These are phyloP conservation scores for Ctena decussata DNA, from an alignment of 2,888 invertebrate species.

Conservation along the genomic window DNA sequence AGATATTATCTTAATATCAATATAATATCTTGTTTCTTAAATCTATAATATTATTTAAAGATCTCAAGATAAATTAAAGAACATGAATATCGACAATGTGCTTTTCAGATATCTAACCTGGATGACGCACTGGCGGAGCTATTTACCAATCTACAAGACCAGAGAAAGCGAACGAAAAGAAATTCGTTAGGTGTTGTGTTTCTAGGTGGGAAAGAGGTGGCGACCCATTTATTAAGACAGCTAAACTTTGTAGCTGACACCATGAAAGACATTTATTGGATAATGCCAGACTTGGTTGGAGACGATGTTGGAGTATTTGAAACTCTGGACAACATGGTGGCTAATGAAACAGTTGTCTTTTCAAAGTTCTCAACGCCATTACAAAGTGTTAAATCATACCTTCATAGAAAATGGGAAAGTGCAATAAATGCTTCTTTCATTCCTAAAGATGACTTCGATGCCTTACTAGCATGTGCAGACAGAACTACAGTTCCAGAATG, in stretches of 20 bases:
- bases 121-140: neutral
- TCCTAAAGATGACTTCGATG: constrained; percentile 45
- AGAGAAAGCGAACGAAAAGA: constrained; percentile 50
- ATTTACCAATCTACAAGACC: constrained; percentile 31
- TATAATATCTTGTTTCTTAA: too few species aligned
- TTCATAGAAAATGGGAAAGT: constrained; percentile 48
- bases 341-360: constrained; percentile 66
- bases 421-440: neutral
- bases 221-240: constrained; percentile 57
- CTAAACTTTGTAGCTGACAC: constrained; percentile 4
- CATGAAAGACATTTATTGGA: constrained; percentile 67
- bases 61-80: too few species aligned
- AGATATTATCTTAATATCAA: too few species aligned
- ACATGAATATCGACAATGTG: too few species aligned
- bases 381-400: constrained; percentile 43
- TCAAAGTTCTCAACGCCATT: constrained; percentile 52
- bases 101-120: neutral
- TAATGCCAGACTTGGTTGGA: constrained; percentile 75
- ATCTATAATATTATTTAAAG: too few species aligned
- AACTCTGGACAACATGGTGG: constrained; percentile 14
- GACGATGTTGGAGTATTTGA: constrained; percentile 55
- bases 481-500: constrained; percentile 26
- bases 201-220: constrained; percentile 68
- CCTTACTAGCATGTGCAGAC: constrained; percentile 45
- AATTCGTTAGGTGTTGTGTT: constrained; percentile 72